Evolutionary conservation across 2,888 invertebrate genomes (phyloP), one percentile per base, ranked within the genome.

Genomic region (Leptogaster cylindrica): DNA sequence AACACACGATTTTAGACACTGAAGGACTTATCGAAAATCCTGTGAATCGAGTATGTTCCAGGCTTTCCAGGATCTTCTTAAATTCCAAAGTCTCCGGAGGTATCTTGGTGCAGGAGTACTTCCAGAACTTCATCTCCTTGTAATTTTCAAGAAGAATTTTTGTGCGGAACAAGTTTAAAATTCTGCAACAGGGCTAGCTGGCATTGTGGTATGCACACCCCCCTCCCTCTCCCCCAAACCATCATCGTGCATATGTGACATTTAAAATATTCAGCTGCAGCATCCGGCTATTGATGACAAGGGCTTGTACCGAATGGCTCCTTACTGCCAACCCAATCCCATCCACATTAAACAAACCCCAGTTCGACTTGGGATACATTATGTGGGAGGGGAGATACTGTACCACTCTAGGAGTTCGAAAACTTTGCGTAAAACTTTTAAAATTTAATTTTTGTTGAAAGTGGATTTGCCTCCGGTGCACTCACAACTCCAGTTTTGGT

Each of bases 361-460:
- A 25, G 33, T 36, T 8, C 14, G 4, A 1, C 23, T 12, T 10
- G 25, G 55, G 12, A 12, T 36, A 12, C 55, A 55, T 20, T 23
- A 36, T 55, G 39, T 55, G 36, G 36, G 36, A 52, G 18, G n/a
- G 20, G 20, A 23, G 23, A 55, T 23, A 36, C 14, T 2, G 20
- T 12, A 23, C 39, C 55, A 23, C 55, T n/a, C n/a, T n/a, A 55
- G 33, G 39, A 55, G 39, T 55, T 55, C 39, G 12, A 39, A 3
- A 55, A 55, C 55, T 55, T 55, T 55, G 23, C 55, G 36, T 55
- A 36, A 55, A 55, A 55, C 23, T 55, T 55, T 39, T 12, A 23
- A 55, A 55, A 55, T 55, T 39, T 55, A 39, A 55, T 55, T 55
- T 55, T 55, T 55, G 36, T 31, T 55, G 23, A 55, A 55, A 39